Base-by-base conservation (phyloP, 2,888 invertebrate species). In the Lasioglossum morio region DNA sequence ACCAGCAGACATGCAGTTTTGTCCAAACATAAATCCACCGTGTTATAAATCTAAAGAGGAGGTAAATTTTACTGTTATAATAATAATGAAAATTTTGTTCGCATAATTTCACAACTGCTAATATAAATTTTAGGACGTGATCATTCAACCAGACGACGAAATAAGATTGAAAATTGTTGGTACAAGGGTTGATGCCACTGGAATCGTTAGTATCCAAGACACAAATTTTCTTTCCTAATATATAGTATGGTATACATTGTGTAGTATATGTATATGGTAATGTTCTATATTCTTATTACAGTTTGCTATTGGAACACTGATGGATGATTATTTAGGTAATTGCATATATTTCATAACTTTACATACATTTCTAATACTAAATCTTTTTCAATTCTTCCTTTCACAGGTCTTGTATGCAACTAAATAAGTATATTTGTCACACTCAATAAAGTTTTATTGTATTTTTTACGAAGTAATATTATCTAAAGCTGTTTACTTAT, bases 1-100 rank as follows among this genome's bases (percentile, higher is more conserved):
- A 92, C 99, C 99, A 77, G 98, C 99, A 30, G 99, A 99, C 95
- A 99, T 99, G 99, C 99, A 99, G 95, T 99, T 99, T 95, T 99
- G 99, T 95, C 99, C 99, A 0, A 99, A 99, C 95, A 98, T 98
- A 53, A 99, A 98, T 95, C 99, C 99, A 27, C 99, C 99, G 0
- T 99, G 99, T 95, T 99, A 99, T 95, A 99, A 99, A 96, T 99
- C 99, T 34, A 98, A 99, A 96, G 99, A 99, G 95, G 99, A 99
- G 95, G 96, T 96, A 95, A 92, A 72, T 78, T 66, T 48, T 12
- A 4, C 76, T 19, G 0, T 69, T n/a, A 30, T 78, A 30, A 46
- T 3, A 12, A 69, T 69, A 63, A 37, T 40, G 37, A 12, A 19
- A 77, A 63, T 72, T 30, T 76, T 69, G 34, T 3, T 30, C 46